phyloP scores from a whole-genome alignment of 1,140 invertebrate genomes.

The Diplogasteroides magnus region DNA sequence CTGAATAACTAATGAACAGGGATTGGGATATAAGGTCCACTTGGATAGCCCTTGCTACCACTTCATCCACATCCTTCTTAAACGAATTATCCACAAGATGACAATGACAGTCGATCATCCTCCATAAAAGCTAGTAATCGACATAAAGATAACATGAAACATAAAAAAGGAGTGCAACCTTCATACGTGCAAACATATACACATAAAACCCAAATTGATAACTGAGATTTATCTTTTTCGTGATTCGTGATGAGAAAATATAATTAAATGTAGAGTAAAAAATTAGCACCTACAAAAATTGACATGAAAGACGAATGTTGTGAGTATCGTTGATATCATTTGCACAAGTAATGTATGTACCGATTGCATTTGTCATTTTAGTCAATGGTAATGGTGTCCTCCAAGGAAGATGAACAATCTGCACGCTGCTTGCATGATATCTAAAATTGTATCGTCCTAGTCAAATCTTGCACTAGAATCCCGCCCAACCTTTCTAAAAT shows the following conservation, averaged over 20 bases:
- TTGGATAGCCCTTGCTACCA: background rate
- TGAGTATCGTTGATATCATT: too few relatives aligned
- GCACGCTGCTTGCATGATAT: too few relatives aligned
- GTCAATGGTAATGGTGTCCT: too few relatives aligned
- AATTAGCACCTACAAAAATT: background rate
- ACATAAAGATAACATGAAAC: background rate
- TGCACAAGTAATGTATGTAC: too few relatives aligned
- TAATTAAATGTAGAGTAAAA: background rate
- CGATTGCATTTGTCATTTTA: too few relatives aligned
- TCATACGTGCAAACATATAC: too few relatives aligned
- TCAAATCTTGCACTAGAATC: too few relatives aligned
- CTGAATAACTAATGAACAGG: background rate
- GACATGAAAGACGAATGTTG: too few relatives aligned
- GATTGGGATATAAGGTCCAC: background rate
- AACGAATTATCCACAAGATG: background rate
- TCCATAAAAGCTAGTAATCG: too few relatives aligned
- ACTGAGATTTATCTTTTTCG: background rate
- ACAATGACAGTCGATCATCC: background rate
- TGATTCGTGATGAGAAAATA: background rate
- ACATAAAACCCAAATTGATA: background rate
- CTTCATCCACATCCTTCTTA: background rate
- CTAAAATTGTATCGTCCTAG: too few relatives aligned
- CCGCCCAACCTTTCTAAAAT: background rate
- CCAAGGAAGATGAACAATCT: too few relatives aligned
- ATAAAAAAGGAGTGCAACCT: background rate